Base-by-base conservation (phyloP, 2,113 vertebrate species). In the Toxotes jaculatrix region DNA sequence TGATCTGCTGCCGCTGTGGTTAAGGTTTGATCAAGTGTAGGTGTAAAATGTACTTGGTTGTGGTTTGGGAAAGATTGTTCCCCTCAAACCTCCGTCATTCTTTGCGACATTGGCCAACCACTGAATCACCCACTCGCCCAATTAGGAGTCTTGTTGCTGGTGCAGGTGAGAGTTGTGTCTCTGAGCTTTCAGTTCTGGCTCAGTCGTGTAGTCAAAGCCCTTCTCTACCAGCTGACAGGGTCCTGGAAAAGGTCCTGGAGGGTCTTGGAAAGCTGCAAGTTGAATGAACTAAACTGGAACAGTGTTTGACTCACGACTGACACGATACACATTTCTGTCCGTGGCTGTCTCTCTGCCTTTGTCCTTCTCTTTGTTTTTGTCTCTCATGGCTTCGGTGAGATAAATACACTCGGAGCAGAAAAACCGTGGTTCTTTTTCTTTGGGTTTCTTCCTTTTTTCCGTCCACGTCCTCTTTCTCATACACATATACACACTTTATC, bases 181-280 rank as follows among this genome's bases (percentile, higher is more conserved):
- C 34, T 67, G 61, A 27, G 67, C 40, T 60, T 51, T 59, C 38
- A 42, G 17, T 60, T 77, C 67, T 67, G 77, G 56, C 38, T 72
- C 57, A 0, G 45, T 4, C 9, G 23, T 19, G 56, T n/a, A 47
- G 72, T 8, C 60, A 60, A 19, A 79, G 64, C 53, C 32, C 7
- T 16, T 53, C 38, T 59, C 57, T 36, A 13, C 4, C 43, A 32
- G 62, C 63, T 74, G 73, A 76, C 66, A 1, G 12, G 57, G 74
- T 71, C 63, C 57, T 65, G 62, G 59, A 77, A 70, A 77, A 53
- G 71, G 10, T 83, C 69, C 62, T 66, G 74, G 59, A 74, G 45
- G 72, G n/a, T 86, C 56, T 42, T 71, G 69, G 64, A 78, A 64
- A 23, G 62, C 51, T 68, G 56, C 40, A 10, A 16, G 32, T 47